Conservation (phyloP, 2,113 vertebrate genomes). For the Chaetodon auriga region DNA sequence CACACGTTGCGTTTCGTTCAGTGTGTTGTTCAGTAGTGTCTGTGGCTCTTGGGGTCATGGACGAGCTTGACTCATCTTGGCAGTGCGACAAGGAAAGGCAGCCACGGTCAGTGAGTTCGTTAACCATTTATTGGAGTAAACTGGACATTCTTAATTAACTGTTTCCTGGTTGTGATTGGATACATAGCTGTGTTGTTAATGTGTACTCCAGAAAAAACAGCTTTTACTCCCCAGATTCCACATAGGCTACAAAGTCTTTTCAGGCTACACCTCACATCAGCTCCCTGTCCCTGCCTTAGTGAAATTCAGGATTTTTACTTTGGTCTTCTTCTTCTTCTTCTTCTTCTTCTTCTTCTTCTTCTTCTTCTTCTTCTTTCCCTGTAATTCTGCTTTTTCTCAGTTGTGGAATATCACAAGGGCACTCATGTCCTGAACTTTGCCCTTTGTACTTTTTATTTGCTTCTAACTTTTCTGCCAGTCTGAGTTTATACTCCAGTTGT, state of each 20-base stretch:
- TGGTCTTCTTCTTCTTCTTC: not conserved
- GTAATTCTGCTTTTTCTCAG: not conserved
- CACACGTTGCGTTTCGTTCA: not conserved
- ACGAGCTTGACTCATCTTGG: conserved; percentile 36
- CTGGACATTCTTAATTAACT: not conserved
- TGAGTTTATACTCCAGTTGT: not conserved
- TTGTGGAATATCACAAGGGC: not conserved
- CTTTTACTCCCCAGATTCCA: not conserved
- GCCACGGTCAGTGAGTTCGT: conserved; percentile 3
- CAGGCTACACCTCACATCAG: not conserved
- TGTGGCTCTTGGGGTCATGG: conserved; percentile 8
- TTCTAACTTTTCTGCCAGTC: conserved; percentile 11
- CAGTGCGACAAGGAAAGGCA: conserved; percentile 6
- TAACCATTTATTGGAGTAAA: conserved; percentile 25
- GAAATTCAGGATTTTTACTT: not conserved
- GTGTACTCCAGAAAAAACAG: not conserved
- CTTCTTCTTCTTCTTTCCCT: not conserved
- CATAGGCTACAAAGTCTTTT: not conserved
- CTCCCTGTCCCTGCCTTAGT: not conserved
- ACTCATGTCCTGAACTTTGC: not conserved
- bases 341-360: not conserved
- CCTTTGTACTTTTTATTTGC: conserved; percentile 10
- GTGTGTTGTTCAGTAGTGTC: conserved; percentile 15
- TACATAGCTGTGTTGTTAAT: not conserved
- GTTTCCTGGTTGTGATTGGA: not conserved